Evolutionary conservation across 2,888 invertebrate genomes (phyloP).

Genomic region (Himalopsyche anomala): DNA sequence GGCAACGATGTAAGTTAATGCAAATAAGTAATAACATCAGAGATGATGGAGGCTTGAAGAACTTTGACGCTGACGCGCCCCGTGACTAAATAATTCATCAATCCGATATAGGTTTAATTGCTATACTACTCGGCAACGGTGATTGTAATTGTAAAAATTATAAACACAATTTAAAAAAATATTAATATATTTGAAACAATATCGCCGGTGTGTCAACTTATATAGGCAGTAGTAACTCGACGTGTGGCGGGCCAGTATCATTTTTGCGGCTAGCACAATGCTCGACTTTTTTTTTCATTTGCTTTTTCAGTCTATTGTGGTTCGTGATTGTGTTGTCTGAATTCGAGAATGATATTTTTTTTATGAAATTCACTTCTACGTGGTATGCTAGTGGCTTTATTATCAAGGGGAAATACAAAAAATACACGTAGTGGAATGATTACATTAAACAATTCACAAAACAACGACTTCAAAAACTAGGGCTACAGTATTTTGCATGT

Average conservation of each 20-base stretch:
- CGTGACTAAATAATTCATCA: no score
- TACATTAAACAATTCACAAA: conserved; percentile 19
- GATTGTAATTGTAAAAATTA: no score
- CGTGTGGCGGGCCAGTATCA: background rate
- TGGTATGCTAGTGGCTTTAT: conserved; percentile 30
- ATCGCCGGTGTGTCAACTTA: background rate
- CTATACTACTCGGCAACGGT: no score
- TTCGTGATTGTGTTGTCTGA: conserved; percentile 31
- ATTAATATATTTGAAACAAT: no score
- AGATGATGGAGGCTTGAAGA: no score
- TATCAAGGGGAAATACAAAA: conserved; percentile 22
- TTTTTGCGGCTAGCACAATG: conserved; percentile 18
- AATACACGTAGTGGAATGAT: conserved; percentile 4
- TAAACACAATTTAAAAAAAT: no score
- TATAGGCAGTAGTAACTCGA: conserved; percentile 5
- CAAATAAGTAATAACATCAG: no score
- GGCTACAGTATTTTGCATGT: no score
- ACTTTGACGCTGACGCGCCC: no score
- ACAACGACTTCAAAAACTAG: background rate
- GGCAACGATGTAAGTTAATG: no score
- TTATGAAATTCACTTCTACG: conserved; percentile 30
- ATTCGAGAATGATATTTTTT: conserved; percentile 20
- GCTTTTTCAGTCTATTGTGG: conserved; percentile 25
- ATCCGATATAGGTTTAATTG: no score
- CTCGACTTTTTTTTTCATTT: background rate